phyloP scores from a whole-genome alignment of 1,140 invertebrate genomes.

The Vanessa tameamea region DNA sequence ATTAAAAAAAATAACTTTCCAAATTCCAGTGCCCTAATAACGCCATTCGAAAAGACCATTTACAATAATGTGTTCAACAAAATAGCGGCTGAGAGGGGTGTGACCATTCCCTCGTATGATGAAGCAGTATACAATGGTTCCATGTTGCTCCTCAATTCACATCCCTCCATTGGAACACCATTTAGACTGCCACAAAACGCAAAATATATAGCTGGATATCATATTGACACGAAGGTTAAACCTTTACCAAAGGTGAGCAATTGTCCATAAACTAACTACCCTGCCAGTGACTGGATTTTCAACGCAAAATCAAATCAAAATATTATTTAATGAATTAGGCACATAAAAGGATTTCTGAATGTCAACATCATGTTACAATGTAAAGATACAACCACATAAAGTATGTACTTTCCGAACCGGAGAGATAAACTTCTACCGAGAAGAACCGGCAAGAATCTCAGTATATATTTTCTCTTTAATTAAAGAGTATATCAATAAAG shows the following conservation, averaged over 20 bases:
- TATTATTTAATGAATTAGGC: too few relatives aligned
- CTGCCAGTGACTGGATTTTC: too few relatives aligned
- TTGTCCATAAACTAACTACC: neutral
- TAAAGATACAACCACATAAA: too few relatives aligned
- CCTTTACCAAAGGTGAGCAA: constrained; percentile 53
- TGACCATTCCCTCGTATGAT: constrained; percentile 49
- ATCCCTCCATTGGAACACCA: constrained; percentile 50
- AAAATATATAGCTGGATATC: constrained; percentile 58
- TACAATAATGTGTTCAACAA: constrained; percentile 47
- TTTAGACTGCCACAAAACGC: constrained; percentile 53
- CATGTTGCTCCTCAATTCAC: constrained; percentile 50
- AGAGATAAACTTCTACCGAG: too few relatives aligned
- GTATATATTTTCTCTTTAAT: too few relatives aligned
- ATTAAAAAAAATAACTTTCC: too few relatives aligned
- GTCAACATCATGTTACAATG: too few relatives aligned
- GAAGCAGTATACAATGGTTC: constrained; percentile 59
- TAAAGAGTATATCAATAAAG: too few relatives aligned
- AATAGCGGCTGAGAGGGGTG: constrained; percentile 48
- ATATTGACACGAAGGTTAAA: constrained; percentile 46
- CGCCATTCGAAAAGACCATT: constrained; percentile 38
- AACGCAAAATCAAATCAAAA: too few relatives aligned
- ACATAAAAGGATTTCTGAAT: too few relatives aligned
- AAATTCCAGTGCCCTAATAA: constrained; percentile 21
- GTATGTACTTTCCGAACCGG: too few relatives aligned
- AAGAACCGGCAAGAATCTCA: too few relatives aligned